Base-by-base conservation (phyloP, 2,888 invertebrate genomes). In the Hypomecis punctinalis region DNA sequence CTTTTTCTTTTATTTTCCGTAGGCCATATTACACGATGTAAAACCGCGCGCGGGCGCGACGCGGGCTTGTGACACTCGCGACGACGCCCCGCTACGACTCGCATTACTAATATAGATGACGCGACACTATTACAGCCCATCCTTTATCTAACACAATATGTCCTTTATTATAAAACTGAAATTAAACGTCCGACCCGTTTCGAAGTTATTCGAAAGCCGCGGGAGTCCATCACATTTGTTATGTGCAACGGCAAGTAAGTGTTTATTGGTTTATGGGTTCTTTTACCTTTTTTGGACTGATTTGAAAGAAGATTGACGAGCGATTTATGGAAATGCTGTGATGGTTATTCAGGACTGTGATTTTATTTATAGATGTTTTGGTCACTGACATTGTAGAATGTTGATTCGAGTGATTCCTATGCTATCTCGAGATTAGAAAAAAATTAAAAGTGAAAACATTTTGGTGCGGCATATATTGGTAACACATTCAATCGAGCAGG, bases 101-200 rank as follows among this genome's bases (percentile, higher is more conserved):
- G 81, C 82, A 88, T 90, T 87, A 85, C 87, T 88, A 86, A 87
- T 86, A 84, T 84, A 82, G 82, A 90, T 92, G 92, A 92, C 87
- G 85, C 82, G 90, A 90, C 90, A 87, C 87, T 91, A 91, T 91
- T 90, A 91, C 88, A 82, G 82, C 83, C 88, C 86, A 89, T 90
- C 88, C 85, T 89, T 91, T 91, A 89, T 92, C 87, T 90, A 90
- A 88, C 82, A 89, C 85, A 88, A 87, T 88, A 82, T 90, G 88
- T 90, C 90, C 88, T 91, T 89, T 90, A 88, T 89, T 90, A 90
- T 86, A 86, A 87, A 88, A 85, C 83, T 84, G 82, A 86, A 85
- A 90, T 90, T 86, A 87, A 89, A 90, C 83, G 85, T 86, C 86
- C 84, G 85, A 87, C 82, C 86, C 83, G 84, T 84, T 86, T 86